These are phyloP conservation scores for Ceratitis capitata DNA, from an alignment of 1,140 invertebrate genomes.

Conservation along the genomic window DNA sequence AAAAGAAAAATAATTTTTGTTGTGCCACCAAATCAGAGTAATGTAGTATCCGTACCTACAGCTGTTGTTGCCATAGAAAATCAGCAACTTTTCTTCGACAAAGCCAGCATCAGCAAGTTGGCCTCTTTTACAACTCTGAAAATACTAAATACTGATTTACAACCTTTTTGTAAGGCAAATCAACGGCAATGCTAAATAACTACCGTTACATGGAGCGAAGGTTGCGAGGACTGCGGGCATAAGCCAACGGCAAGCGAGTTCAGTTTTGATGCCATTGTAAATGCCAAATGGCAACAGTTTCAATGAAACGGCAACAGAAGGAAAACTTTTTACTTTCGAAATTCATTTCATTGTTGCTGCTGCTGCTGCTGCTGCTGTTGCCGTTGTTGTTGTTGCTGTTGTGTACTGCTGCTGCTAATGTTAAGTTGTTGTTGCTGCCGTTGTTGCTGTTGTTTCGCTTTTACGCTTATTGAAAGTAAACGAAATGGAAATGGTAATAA, in stretches of 20 bases:
- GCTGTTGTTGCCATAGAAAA: neutral
- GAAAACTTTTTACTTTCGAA: neutral
- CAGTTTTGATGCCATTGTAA: constrained; percentile 1
- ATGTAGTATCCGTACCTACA: too few relatives aligned
- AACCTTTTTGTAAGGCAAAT: constrained; percentile 19
- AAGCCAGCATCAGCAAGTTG: constrained; percentile 14
- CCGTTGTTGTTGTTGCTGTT: neutral
- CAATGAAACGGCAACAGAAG: neutral
- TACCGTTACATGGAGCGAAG: neutral
- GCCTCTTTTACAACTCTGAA: neutral
- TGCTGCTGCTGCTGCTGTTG: neutral
- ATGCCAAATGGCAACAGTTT: constrained; percentile 35
- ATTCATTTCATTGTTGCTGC: constrained; percentile 5
- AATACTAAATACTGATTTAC: constrained; percentile 34
- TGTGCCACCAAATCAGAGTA: neutral
- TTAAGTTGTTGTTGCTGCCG: neutral
- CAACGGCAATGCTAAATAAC: neutral
- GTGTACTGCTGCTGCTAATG: neutral
- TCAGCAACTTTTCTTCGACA: constrained; percentile 16
- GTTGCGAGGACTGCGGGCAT: neutral
- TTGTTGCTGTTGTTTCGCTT: constrained; percentile 22
- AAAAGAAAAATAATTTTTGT: neutral
- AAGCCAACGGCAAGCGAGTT: neutral
- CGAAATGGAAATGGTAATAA: constrained; percentile 26
- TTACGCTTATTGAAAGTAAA: constrained; percentile 32